A percentile compares a stretch with the other conserved stretches of the same genome.
These are phyloP conservation scores for Brachynemurus nebulosus DNA, from an alignment of 2,888 invertebrate species.

Conservation along the genomic window DNA sequence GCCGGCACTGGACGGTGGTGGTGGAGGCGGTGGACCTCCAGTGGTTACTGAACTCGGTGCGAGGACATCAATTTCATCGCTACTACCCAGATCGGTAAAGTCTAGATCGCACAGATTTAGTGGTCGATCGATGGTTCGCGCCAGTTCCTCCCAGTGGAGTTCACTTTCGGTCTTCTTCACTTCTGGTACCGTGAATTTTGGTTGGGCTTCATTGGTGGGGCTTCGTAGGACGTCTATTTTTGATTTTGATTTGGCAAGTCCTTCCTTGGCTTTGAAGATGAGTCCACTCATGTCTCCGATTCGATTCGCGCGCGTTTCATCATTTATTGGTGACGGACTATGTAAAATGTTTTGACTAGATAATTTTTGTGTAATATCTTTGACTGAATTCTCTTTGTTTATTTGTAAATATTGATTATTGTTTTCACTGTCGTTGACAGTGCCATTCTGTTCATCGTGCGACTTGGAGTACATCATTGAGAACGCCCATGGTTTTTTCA, in stretches of 20 bases:
- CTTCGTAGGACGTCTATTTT: conserved; percentile 63
- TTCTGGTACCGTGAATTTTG: conserved; percentile 41
- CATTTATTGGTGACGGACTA: conserved; percentile 34
- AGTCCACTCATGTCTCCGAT: conserved; percentile 80
- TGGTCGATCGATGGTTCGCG: conserved; percentile 57
- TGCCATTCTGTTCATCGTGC: conserved; percentile 18
- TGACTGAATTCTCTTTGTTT: conserved; percentile 73
- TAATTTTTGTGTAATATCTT: conserved; percentile 75
- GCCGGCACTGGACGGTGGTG: conserved; percentile 47
- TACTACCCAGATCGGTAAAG: conserved; percentile 82
- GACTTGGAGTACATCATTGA: conserved; percentile 22
- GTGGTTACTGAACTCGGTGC: conserved; percentile 50
- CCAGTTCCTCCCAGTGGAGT: conserved; percentile 88
- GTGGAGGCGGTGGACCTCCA: conserved; percentile 66
- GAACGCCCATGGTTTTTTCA: conserved; percentile 24
- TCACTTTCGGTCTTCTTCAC: conserved; percentile 85
- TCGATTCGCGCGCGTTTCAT: conserved; percentile 44
- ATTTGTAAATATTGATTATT: conserved; percentile 44
- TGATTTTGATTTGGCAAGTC: conserved; percentile 73
- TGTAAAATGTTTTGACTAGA: conserved; percentile 52
- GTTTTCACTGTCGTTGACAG: conserved; percentile 35
- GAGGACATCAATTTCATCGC: conserved; percentile 72
- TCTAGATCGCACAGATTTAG: conserved; percentile 87
- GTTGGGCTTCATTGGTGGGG: conserved; percentile 52
- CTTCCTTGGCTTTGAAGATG: conserved; percentile 88